phyloP scores from a whole-genome alignment of 2,797 vertebrate genomes.

The Pipistrellus kuhlii region DNA sequence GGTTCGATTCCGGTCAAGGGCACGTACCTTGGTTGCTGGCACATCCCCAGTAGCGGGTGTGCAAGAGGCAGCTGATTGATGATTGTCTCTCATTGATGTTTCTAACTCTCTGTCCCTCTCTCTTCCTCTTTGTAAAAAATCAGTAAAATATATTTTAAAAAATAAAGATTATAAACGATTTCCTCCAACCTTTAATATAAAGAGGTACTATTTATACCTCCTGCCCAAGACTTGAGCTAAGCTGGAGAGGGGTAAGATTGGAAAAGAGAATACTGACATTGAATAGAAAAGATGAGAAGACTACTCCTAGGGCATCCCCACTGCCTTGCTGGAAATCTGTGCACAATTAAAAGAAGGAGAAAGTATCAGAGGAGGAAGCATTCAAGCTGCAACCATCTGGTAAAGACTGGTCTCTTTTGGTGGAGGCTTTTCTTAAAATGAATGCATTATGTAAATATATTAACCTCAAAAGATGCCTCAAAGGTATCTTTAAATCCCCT shows the following conservation, averaged over 20 bases:
- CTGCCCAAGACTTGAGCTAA: neutral
- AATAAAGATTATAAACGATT: neutral
- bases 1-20: no score
- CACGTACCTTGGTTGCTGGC: no score
- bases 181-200: neutral
- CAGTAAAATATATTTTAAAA: no score
- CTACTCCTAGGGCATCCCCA: rapidly evolving
- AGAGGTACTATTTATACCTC: neutral
- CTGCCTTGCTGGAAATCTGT: neutral
- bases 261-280: neutral
- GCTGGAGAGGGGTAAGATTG: neutral
- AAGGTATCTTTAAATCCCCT: neutral
- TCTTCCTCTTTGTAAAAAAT: no score
- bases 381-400: neutral
- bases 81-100: no score
- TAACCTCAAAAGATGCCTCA: conserved; percentile 30
- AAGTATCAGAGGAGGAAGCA: neutral
- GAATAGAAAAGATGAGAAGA: neutral
- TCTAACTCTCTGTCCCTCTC: no score
- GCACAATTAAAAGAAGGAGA: rapidly evolving
- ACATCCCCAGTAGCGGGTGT: no score
- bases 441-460: neutral
- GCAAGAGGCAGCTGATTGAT: no score
- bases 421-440: neutral
- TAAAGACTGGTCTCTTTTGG: neutral